Percentiles rank a stretch among this genome's conserved stretches.
phyloP scores from a whole-genome alignment of 2,113 vertebrate genomes.

The Uria aalge region DNA sequence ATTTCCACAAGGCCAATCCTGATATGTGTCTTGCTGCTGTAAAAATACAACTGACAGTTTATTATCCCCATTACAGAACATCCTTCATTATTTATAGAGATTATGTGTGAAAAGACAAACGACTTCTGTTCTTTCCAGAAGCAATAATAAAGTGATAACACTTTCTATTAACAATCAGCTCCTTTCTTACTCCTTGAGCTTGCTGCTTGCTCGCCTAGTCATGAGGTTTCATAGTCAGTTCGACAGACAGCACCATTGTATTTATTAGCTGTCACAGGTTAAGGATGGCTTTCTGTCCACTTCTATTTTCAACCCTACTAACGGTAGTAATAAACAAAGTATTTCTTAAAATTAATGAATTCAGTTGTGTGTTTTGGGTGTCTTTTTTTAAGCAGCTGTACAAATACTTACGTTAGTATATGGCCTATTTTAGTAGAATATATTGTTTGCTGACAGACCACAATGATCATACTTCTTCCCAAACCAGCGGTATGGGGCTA shows the following conservation, averaged over 20 bases:
- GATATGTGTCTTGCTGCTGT: background rate
- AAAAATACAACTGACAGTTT: slow-evolving; percentile 64
- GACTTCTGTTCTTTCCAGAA: slow-evolving; percentile 40
- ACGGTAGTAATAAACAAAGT: background rate
- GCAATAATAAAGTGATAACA: slow-evolving; percentile 66
- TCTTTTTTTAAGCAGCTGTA: background rate
- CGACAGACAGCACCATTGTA: background rate
- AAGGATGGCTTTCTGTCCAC: slow-evolving; percentile 1
- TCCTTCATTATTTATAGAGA: slow-evolving; percentile 67
- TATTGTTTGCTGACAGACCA: background rate
- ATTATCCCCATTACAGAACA: slow-evolving; percentile 63
- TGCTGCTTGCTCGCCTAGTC: background rate
- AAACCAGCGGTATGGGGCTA: background rate
- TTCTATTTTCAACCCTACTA: slow-evolving; percentile 29
- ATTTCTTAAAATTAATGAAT: background rate
- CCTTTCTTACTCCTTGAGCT: background rate
- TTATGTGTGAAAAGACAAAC: slow-evolving; percentile 63
- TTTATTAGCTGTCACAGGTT: slow-evolving; percentile 28
- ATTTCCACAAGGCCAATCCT: slow-evolving; percentile 37
- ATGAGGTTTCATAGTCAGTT: background rate
- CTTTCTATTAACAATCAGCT: slow-evolving; percentile 32
- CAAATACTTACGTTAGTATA: background rate
- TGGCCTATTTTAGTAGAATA: background rate
- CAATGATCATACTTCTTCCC: background rate
- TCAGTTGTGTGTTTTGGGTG: background rate